A percentile compares a stretch with the other conserved stretches of the same genome.
phyloP scores from a whole-genome alignment of 1,140 invertebrate genomes.

The Lineus longissimus region DNA sequence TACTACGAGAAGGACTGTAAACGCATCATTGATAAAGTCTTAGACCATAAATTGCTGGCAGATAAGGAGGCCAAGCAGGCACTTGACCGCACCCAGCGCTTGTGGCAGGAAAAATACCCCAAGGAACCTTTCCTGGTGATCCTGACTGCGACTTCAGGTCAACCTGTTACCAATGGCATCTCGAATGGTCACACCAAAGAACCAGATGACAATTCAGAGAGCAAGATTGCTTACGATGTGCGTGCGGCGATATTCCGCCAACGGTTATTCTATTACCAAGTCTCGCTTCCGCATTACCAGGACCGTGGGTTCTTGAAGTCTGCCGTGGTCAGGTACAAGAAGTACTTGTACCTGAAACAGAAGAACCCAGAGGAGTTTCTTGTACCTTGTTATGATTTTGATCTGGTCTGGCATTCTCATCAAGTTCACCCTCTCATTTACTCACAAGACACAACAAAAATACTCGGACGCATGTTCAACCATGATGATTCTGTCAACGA shows the following conservation, averaged over 20 bases:
- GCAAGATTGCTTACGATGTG: constrained; percentile 41
- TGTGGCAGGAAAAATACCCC: constrained; percentile 17
- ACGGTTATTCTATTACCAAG: constrained; percentile 51
- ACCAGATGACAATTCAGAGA: not conserved
- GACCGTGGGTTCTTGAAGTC: constrained; percentile 50
- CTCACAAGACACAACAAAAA: constrained; percentile 44
- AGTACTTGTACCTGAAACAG: constrained; percentile 54
- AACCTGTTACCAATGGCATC: constrained; percentile 12
- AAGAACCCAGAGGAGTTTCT: constrained; percentile 51
- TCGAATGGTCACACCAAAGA: constrained; percentile 6
- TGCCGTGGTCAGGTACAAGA: constrained; percentile 53
- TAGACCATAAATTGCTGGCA: constrained; percentile 51
- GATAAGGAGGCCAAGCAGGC: not conserved
- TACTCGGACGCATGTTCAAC: constrained; percentile 48
- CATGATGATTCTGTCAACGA: constrained; percentile 57
- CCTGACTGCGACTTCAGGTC: not conserved
- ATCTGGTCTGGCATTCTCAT: constrained; percentile 57
- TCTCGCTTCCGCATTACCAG: constrained; percentile 56
- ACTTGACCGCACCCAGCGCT: constrained; percentile 5
- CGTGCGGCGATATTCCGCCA: constrained; percentile 47
- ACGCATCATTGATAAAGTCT: constrained; percentile 38
- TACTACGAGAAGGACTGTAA: constrained; percentile 53
- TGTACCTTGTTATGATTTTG: constrained; percentile 58
- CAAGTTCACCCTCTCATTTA: constrained; percentile 54
- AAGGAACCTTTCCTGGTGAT: constrained; percentile 13